These are phyloP conservation scores for Sepiola atlantica DNA, from an alignment of 2,888 invertebrate species.

Conservation along the genomic window DNA sequence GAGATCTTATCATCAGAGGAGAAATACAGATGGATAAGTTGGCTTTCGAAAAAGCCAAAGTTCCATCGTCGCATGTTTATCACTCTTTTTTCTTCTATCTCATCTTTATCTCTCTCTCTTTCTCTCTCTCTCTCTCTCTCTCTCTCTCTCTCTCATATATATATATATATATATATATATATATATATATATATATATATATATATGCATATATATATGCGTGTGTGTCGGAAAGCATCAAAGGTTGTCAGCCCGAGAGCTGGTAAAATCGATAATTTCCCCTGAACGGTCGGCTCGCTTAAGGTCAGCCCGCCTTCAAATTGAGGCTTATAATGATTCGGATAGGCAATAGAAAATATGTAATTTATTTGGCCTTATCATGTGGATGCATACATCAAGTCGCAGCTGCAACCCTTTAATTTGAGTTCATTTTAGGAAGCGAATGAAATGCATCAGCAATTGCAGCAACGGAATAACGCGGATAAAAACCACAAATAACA, in stretches of 20 bases:
- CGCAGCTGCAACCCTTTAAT: not conserved
- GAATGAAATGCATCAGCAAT: not conserved
- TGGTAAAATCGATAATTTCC: not conserved
- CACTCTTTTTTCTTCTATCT: no score
- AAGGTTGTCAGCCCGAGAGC: not conserved
- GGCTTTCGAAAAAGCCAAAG: no score
- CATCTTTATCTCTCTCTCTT: no score
- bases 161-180: not conserved
- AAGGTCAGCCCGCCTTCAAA: not conserved
- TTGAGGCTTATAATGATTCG: not conserved
- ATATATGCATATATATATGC: not conserved
- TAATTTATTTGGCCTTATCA: not conserved
- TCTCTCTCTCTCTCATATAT: no score
- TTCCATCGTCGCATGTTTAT: no score
- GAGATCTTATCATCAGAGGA: no score
- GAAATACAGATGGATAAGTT: no score
- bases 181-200: not conserved
- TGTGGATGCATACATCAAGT: not conserved
- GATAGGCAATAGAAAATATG: not conserved
- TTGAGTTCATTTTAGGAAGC: not conserved
- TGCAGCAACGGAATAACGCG: not conserved
- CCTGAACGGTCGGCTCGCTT: not conserved
- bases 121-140: no score
- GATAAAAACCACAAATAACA: no score
- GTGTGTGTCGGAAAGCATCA: not conserved